Evolutionary conservation across 2,113 vertebrate species (phyloP).

Genomic region (Nymphicus hollandicus): DNA sequence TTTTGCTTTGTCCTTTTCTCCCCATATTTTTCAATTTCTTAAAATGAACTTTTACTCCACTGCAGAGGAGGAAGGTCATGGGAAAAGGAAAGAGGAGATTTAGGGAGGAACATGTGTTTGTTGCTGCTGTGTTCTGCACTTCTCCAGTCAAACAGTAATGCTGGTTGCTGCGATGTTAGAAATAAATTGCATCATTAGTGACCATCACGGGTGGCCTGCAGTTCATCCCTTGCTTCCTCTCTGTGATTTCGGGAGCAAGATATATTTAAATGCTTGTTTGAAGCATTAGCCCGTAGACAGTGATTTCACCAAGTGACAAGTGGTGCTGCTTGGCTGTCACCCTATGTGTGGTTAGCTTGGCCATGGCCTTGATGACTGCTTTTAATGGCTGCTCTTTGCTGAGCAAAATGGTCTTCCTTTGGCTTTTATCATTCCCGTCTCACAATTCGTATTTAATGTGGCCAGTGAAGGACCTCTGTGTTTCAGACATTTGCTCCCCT

Average conservation of each 20-base stretch:
- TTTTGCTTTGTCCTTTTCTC: not conserved
- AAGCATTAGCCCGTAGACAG: not conserved
- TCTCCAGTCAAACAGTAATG: not conserved
- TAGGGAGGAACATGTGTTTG: not conserved
- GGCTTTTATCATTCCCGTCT: not conserved
- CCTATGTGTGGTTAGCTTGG: rapidly evolving
- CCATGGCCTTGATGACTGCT: not conserved
- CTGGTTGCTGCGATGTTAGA: not conserved
- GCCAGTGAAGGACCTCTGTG: not conserved
- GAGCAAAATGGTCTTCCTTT: not conserved
- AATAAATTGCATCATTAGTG: not conserved
- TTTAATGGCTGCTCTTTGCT: not conserved
- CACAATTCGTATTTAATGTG: not conserved
- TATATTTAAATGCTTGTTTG: not conserved
- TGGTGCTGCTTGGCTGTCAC: not conserved
- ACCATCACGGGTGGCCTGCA: not conserved
- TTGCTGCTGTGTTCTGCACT: not conserved
- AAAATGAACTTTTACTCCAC: not conserved
- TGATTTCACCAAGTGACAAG: not conserved
- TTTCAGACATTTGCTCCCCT: not conserved
- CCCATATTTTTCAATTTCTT: not conserved
- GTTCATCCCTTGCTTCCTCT: not conserved
- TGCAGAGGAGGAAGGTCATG: not conserved
- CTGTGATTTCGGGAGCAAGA: not conserved
- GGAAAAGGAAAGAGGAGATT: not conserved